These are phyloP conservation scores for Diprion similis DNA, from an alignment of 1,140 invertebrate genomes.

Conservation along the genomic window DNA sequence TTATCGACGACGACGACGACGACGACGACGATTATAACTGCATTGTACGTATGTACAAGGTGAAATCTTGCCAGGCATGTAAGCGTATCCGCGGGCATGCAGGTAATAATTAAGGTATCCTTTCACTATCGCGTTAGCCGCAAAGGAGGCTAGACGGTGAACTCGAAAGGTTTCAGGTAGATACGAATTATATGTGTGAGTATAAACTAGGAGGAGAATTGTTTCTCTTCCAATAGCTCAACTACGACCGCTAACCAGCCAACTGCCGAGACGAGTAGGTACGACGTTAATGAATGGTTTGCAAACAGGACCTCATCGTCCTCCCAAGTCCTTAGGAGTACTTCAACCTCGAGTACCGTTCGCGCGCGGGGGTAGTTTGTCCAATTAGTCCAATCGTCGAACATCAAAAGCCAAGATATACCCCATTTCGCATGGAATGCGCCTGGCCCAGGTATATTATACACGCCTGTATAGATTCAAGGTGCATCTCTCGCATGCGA, in stretches of 20 bases:
- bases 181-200: no score
- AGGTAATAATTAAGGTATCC: no score
- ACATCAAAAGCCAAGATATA: conserved; percentile 5
- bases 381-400: conserved; percentile 7
- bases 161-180: no score
- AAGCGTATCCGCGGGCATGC: no score
- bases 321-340: background rate
- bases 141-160: no score
- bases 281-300: conserved; percentile 53
- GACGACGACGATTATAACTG: no score
- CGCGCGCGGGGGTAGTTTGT: background rate
- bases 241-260: conserved; percentile 24
- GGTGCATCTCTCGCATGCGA: no score
- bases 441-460: background rate
- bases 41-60: no score
- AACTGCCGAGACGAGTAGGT: conserved; percentile 28
- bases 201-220: background rate
- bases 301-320: conserved; percentile 40
- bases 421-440: background rate
- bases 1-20: no score
- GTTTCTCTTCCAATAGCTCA: background rate
- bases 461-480: no score
- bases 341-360: background rate
- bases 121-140: no score
- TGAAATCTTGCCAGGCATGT: no score